These are phyloP conservation scores for Vombatus ursinus DNA, from an alignment of 2,113 vertebrate genomes.

Conservation along the genomic window DNA sequence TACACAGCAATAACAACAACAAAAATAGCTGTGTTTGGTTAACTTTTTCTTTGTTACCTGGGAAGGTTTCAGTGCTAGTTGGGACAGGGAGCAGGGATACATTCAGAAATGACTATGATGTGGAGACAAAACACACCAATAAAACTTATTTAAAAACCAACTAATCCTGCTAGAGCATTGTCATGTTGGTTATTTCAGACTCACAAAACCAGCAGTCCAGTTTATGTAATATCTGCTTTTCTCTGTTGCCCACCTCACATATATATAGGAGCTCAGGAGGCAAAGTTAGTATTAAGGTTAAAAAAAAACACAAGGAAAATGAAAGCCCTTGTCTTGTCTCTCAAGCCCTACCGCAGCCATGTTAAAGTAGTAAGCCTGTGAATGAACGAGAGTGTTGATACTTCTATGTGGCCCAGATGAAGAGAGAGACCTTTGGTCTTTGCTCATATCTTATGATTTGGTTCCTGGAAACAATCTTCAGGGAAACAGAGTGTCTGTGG, in stretches of 20 bases:
- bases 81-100: neutral
- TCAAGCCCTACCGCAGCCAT: neutral
- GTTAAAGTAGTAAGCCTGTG: conserved; percentile 15
- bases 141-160: neutral
- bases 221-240: conserved; percentile 36
- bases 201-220: conserved; percentile 35
- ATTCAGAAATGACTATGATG: neutral
- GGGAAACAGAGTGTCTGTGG: neutral
- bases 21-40: neutral
- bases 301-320: neutral
- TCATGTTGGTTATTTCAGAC: conserved; percentile 45
- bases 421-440: conserved; percentile 20
- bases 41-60: neutral
- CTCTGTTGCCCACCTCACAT: conserved; percentile 27
- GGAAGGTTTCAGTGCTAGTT: neutral
- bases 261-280: conserved; percentile 23
- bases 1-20: neutral
- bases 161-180: conserved; percentile 26
- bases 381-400: conserved; percentile 45
- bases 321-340: conserved; percentile 22
- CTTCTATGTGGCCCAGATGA: conserved; percentile 8
- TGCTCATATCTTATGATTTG: conserved; percentile 46
- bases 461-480: neutral
- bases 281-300: conserved; percentile 31
- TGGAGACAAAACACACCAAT: neutral